phyloP scores from a whole-genome alignment of 2,797 vertebrate genomes.

The Phoeniculus purpureus region DNA sequence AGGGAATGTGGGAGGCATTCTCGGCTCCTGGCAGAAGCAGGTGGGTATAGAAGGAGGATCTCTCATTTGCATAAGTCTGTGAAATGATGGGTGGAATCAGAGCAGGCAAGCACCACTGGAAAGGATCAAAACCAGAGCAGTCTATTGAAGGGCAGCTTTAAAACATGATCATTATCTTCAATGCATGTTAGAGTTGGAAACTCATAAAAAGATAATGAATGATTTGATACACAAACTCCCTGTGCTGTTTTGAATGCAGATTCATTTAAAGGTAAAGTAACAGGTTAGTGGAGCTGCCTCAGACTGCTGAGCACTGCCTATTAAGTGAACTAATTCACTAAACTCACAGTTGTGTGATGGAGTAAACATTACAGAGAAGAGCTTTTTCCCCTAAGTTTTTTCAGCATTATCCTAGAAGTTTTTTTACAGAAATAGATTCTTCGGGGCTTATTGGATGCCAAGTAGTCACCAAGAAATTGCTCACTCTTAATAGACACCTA shows the following conservation, averaged over 20 bases:
- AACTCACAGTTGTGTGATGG: not conserved
- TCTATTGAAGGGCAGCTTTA: constrained; percentile 29
- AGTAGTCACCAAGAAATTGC: not conserved
- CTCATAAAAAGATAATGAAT: constrained; percentile 3
- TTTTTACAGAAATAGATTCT: not conserved
- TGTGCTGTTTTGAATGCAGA: not conserved
- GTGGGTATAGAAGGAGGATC: constrained; percentile 8
- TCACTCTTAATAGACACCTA: not conserved
- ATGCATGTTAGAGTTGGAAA: not conserved
- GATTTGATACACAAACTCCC: not conserved
- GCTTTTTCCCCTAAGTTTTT: not conserved
- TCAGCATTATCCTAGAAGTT: not conserved
- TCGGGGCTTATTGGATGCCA: not conserved
- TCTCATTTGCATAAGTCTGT: constrained; percentile 29
- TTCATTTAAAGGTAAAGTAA: not conserved
- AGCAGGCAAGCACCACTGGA: not conserved
- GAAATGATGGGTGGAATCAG: constrained; percentile 13
- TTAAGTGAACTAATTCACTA: not conserved
- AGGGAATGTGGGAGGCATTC: constrained; percentile 12
- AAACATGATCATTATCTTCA: constrained; percentile 25
- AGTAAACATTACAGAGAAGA: not conserved
- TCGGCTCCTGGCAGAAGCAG: constrained; percentile 13
- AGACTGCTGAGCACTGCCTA: not conserved
- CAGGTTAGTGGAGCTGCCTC: not conserved
- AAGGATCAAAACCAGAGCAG: constrained; percentile 20